A percentile compares a stretch with the other conserved stretches of the same genome.
These are phyloP conservation scores for Lacanobia oleracea DNA, from an alignment of 2,888 invertebrate genomes.

Conservation along the genomic window DNA sequence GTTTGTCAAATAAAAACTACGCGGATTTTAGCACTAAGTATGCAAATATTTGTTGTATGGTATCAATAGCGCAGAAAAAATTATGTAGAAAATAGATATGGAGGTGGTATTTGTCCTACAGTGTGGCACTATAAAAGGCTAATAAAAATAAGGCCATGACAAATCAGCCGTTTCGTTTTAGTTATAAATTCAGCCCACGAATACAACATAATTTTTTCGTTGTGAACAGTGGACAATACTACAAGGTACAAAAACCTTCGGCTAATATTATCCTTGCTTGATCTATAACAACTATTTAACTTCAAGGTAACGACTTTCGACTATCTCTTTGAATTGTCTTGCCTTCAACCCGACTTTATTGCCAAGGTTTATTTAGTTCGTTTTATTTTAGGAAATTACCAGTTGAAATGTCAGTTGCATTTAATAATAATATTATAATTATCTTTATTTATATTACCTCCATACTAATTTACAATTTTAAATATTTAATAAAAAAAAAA, in stretches of 20 bases:
- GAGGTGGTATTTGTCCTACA: no score
- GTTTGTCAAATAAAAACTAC: neutral
- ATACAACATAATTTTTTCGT: neutral
- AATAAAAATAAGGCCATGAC: neutral
- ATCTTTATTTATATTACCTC: no score
- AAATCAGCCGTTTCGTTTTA: neutral
- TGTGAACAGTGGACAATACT: neutral
- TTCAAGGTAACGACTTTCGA: slow-evolving; percentile 54
- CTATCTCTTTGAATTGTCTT: slow-evolving; percentile 38
- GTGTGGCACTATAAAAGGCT: no score
- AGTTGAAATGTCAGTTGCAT: slow-evolving; percentile 10
- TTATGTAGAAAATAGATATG: no score
- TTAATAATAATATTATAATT: neutral
- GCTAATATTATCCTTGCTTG: slow-evolving; percentile 36
- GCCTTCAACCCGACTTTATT: slow-evolving; percentile 49
- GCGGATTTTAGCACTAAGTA: neutral
- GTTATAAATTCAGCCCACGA: neutral
- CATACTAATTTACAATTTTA: no score
- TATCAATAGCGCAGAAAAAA: no score
- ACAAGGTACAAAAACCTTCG: slow-evolving; percentile 10
- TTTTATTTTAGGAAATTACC: slow-evolving; percentile 6
- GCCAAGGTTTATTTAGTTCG: slow-evolving; percentile 24
- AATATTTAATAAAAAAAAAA: no score
- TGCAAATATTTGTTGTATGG: no score
- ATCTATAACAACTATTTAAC: slow-evolving; percentile 29